Conservation (phyloP, 2,113 vertebrate species). For the Planiliza haematocheilus region DNA sequence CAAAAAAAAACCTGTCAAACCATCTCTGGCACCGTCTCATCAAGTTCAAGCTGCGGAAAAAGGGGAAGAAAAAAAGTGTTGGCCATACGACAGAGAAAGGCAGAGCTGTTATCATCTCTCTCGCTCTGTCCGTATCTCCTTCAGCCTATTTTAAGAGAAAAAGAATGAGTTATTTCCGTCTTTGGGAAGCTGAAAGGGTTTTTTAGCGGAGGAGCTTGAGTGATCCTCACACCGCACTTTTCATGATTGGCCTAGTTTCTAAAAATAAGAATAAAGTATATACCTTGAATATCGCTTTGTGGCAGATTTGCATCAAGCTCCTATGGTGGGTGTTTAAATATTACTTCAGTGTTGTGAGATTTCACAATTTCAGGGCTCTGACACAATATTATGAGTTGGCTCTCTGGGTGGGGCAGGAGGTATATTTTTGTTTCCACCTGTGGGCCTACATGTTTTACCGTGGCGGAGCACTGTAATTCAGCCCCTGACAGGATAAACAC, state of each 20-base stretch:
- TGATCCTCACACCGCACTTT: slow-evolving; percentile 53
- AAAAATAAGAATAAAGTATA: slow-evolving; percentile 52
- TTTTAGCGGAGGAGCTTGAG: slow-evolving; percentile 35
- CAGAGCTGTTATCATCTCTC: slow-evolving; percentile 34
- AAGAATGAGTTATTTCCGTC: slow-evolving; percentile 56
- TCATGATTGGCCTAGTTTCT: slow-evolving; percentile 61
- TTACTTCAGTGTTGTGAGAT: slow-evolving; percentile 40
- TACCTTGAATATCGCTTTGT: slow-evolving; percentile 20
- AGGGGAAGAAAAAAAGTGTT: neutral
- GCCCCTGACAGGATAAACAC: slow-evolving; percentile 42
- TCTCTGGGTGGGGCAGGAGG: slow-evolving; percentile 59
- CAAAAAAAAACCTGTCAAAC: slow-evolving; percentile 15
- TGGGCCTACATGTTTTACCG: slow-evolving; percentile 43
- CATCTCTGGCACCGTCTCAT: slow-evolving; percentile 19
- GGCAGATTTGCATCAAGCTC: slow-evolving; percentile 16
- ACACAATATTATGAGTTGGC: slow-evolving; percentile 57
- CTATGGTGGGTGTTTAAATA: slow-evolving; percentile 19
- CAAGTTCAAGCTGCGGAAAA: neutral
- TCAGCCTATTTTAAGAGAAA: slow-evolving; percentile 57
- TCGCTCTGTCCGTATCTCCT: slow-evolving; percentile 35
- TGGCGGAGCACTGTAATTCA: slow-evolving; percentile 58
- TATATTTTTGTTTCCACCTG: slow-evolving; percentile 77
- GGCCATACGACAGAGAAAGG: neutral
- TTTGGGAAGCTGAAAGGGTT: slow-evolving; percentile 44
- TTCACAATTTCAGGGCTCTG: slow-evolving; percentile 55